A percentile compares a stretch with the other conserved stretches of the same genome.
Evolutionary conservation across 2,888 invertebrate genomes (phyloP).

Genomic region (Agrilus cyanescens): DNA sequence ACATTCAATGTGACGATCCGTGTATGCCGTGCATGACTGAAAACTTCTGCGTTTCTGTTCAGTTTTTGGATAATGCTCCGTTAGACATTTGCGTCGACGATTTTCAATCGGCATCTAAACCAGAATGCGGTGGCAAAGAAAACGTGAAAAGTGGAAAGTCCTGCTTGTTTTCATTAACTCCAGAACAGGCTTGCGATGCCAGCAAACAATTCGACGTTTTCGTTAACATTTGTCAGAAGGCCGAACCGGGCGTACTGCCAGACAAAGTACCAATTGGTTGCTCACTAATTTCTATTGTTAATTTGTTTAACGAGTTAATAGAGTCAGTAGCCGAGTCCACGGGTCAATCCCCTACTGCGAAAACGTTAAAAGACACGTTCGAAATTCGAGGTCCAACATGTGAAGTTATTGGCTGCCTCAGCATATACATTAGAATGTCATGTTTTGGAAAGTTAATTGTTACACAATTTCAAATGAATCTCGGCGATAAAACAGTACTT

Average conservation of each 20-base stretch:
- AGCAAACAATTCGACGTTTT: conserved; percentile 44
- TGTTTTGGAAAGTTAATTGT: conserved; percentile 55
- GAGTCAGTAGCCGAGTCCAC: conserved; percentile 32
- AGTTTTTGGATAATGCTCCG: conserved; percentile 45
- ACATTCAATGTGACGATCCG: conserved; percentile 15
- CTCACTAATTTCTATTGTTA: conserved; percentile 45
- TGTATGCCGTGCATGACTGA: conserved; percentile 22
- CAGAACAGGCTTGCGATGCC: conserved; percentile 40
- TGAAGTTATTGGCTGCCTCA: conserved; percentile 43
- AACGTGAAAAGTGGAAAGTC: conserved; percentile 53
- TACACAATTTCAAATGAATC: conserved; percentile 50
- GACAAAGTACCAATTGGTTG: conserved; percentile 50
- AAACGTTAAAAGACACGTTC: conserved; percentile 50
- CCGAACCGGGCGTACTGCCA: conserved; percentile 49
- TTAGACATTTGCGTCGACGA: conserved; percentile 53
- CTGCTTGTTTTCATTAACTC: conserved; percentile 52
- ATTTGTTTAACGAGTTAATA: conserved; percentile 47
- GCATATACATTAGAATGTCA: conserved; percentile 50
- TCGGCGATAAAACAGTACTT: conserved; percentile 34
- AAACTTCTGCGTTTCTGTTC: conserved; percentile 49
- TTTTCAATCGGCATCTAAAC: conserved; percentile 23
- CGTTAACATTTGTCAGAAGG: conserved; percentile 45
- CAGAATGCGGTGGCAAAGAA: conserved; percentile 22
- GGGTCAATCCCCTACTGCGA: conserved; percentile 40
- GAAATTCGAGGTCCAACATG: conserved; percentile 41